Percentiles rank a stretch among this genome's conserved stretches.
Evolutionary conservation across 2,888 invertebrate genomes (phyloP).

Genomic region (Rhodophaea formosa): DNA sequence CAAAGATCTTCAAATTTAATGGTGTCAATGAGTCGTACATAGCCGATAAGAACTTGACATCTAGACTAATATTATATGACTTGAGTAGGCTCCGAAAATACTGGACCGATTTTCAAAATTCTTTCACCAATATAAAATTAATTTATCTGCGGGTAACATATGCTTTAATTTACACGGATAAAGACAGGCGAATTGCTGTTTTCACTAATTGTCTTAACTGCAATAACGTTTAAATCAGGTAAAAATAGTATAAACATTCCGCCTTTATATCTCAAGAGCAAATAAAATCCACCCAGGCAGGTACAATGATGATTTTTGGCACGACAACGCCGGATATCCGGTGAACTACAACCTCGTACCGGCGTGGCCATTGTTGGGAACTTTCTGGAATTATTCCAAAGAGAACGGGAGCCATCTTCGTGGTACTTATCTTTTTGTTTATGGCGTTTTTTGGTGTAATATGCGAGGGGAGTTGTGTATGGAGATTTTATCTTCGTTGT

Average conservation of each 20-base stretch:
- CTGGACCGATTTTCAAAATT: too few relatives aligned
- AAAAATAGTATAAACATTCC: neutral
- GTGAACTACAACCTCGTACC: slow-evolving; percentile 1
- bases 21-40: too few relatives aligned
- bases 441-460: slow-evolving; percentile 17
- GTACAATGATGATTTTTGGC: slow-evolving; percentile 13
- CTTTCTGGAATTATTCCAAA: slow-evolving; percentile 27
- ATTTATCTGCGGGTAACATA: too few relatives aligned
- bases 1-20: too few relatives aligned
- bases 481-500: neutral
- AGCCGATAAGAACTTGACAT: too few relatives aligned
- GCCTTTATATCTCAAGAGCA: neutral
- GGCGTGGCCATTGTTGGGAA: neutral
- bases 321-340: neutral
- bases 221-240: too few relatives aligned
- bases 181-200: too few relatives aligned
- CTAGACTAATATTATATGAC: too few relatives aligned
- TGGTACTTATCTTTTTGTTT: slow-evolving; percentile 23
- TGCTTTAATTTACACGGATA: too few relatives aligned
- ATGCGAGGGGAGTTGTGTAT: neutral
- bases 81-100: too few relatives aligned
- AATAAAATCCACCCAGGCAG: slow-evolving; percentile 6
- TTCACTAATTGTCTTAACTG: too few relatives aligned
- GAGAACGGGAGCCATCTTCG: slow-evolving; percentile 19
- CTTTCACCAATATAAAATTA: too few relatives aligned